These are phyloP conservation scores for Conchocele bisecta DNA, from an alignment of 2,888 invertebrate species.

Conservation along the genomic window DNA sequence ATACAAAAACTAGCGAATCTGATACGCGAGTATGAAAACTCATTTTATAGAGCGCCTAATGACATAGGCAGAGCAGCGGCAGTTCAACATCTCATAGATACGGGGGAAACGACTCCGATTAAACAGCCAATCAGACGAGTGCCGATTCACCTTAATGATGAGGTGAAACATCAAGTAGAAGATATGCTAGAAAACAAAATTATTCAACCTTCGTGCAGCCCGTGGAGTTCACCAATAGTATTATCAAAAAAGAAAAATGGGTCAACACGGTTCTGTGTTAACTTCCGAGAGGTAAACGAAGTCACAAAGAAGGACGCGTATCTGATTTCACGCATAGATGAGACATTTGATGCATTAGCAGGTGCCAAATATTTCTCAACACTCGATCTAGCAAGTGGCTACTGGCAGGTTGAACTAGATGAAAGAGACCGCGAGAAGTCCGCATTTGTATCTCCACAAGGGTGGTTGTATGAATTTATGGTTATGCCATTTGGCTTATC, in stretches of 20 bases:
- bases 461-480: slow-evolving; percentile 30
- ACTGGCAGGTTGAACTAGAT: slow-evolving; percentile 47
- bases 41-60: too few species aligned
- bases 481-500: slow-evolving; percentile 30
- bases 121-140: too few species aligned
- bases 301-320: slow-evolving; percentile 18
- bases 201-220: too few species aligned
- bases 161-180: too few species aligned
- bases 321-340: slow-evolving; percentile 31
- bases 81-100: too few species aligned
- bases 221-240: too few species aligned
- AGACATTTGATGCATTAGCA: slow-evolving; percentile 22
- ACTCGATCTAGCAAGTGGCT: slow-evolving; percentile 32
- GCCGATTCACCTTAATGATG: too few species aligned
- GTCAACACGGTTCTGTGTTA: slow-evolving; percentile 22
- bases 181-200: too few species aligned
- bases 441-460: slow-evolving; percentile 29
- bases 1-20: too few species aligned
- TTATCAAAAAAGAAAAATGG: slow-evolving; percentile 19
- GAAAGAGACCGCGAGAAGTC: slow-evolving; percentile 47
- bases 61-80: too few species aligned
- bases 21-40: too few species aligned
- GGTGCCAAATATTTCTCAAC: slow-evolving; percentile 32
- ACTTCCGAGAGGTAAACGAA: slow-evolving; percentile 7
- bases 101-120: too few species aligned